phyloP scores from a whole-genome alignment of 2,888 invertebrate species.

The Drymonia ruficornis region DNA sequence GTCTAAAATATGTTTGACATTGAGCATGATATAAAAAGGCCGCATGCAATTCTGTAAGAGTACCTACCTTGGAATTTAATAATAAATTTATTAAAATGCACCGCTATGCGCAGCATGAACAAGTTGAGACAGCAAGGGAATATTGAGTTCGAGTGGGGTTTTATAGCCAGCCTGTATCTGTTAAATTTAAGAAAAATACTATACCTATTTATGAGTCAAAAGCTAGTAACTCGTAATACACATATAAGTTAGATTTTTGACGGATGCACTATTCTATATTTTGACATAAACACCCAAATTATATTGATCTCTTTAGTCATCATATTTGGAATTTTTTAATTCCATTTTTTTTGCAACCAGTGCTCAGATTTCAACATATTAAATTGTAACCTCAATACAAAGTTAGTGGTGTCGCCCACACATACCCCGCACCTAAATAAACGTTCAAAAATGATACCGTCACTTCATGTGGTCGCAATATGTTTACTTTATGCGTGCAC shows the following conservation, averaged over 20 bases:
- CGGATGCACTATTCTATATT: too few species aligned
- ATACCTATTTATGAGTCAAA: background rate
- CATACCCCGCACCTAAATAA: conserved; percentile 18
- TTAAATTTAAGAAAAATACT: background rate
- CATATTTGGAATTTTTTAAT: too few species aligned
- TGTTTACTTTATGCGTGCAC: conserved; percentile 27
- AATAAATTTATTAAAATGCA: conserved; percentile 5
- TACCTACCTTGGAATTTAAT: conserved; percentile 8
- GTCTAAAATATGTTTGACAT: conserved; percentile 26
- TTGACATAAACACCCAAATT: too few species aligned
- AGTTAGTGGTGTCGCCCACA: conserved; percentile 14
- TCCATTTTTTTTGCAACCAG: too few species aligned
- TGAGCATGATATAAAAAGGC: conserved; percentile 21
- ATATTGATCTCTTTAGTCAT: too few species aligned
- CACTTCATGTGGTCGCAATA: conserved; percentile 24
- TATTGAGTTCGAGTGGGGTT: background rate
- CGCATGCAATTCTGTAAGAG: conserved; percentile 13
- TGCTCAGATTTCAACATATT: conserved; percentile 9
- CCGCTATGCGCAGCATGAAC: background rate
- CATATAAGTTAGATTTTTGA: too few species aligned
- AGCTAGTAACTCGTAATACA: too few species aligned
- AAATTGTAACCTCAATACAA: conserved; percentile 3
- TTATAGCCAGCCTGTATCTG: background rate
- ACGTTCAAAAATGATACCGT: conserved; percentile 20
- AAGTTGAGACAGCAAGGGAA: background rate